Percentiles rank a stretch among this genome's conserved stretches.
These are phyloP conservation scores for Luidia sarsii DNA, from an alignment of 53 echinoderm and acorn worm species.

Conservation along the genomic window DNA sequence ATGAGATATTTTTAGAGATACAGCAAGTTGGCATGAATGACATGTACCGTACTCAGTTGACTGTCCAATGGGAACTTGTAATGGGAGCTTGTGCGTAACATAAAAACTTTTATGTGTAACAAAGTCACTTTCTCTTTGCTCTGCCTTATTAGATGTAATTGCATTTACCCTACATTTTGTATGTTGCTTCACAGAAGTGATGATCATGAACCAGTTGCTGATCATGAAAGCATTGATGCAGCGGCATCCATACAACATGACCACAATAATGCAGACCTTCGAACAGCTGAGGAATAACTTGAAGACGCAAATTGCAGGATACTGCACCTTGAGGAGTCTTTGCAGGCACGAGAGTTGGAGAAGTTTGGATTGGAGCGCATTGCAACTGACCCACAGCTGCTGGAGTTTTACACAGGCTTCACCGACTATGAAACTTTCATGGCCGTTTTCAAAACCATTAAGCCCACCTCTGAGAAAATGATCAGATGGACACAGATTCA, in stretches of 20 bases:
- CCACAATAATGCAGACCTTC: not conserved
- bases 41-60: no score
- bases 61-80: no score
- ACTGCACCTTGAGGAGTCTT: not conserved
- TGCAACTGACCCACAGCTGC: not conserved
- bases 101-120: no score
- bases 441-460: not conserved
- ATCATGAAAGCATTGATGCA: no score
- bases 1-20: no score
- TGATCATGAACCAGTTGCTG: no score
- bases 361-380: not conserved
- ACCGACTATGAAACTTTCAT: not conserved
- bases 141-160: no score
- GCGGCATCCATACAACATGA: not conserved
- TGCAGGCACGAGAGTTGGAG: not conserved
- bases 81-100: no score
- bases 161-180: no score
- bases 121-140: no score
- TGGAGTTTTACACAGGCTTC: not conserved
- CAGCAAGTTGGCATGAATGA: no score
- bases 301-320: not conserved
- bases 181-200: no score
- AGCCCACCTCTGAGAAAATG: not conserved
- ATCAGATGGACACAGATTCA: not conserved
- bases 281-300: not conserved